phyloP scores from a whole-genome alignment of 37 sponge, comb jelly and placozoan genomes.

The Sycon ciliatum region DNA sequence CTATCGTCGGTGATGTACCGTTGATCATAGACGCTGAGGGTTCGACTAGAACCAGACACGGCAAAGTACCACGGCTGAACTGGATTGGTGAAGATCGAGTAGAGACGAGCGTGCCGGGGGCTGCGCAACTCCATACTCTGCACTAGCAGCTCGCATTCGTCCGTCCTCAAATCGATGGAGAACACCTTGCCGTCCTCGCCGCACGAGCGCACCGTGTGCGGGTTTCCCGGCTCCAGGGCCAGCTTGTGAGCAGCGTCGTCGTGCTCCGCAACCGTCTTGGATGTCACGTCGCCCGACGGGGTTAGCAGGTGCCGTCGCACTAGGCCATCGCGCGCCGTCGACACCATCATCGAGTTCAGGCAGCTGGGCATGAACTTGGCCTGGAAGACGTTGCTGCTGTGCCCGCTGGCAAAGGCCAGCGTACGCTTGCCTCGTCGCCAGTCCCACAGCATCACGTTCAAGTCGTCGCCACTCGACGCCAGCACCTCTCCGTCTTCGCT shows the following conservation, averaged over 20 bases:
- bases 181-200: constrained; percentile 79
- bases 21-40: no score
- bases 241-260: constrained; percentile 87
- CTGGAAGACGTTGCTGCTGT: constrained; percentile 81
- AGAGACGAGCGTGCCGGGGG: no score
- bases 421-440: constrained; percentile 43
- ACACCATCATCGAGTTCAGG: constrained; percentile 56
- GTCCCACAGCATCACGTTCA: constrained; percentile 77
- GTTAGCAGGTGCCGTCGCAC: constrained; percentile 21
- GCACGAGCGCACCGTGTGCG: constrained; percentile 71
- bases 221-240: constrained; percentile 30
- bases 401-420: constrained; percentile 48
- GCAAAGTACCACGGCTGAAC: no score
- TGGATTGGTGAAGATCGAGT: no score
- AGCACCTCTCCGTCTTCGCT: constrained; percentile 27
- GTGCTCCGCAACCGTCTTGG: constrained; percentile 66
- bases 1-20: no score
- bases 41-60: no score
- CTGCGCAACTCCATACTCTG: no score
- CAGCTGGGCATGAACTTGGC: constrained; percentile 77
- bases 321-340: constrained; percentile 81
- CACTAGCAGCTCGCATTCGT: no score
- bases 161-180: constrained; percentile 67
- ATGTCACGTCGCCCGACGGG: no score
- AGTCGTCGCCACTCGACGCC: constrained; percentile 79